phyloP scores from a whole-genome alignment of 2,888 invertebrate species.

The Hydraecia micacea region DNA sequence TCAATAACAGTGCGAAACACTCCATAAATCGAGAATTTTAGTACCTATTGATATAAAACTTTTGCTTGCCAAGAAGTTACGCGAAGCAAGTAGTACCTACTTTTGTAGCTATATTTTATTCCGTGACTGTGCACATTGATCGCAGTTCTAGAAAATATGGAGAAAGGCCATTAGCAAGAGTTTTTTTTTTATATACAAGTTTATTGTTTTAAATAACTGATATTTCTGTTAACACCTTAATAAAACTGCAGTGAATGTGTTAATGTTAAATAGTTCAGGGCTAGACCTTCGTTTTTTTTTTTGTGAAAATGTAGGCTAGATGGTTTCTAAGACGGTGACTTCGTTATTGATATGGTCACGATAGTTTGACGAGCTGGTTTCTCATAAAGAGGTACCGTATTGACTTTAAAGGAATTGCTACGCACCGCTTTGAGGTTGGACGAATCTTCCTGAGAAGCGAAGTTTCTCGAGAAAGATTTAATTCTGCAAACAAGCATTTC shows the following conservation, averaged over 20 bases:
- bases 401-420: neutral
- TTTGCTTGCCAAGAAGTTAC: neutral
- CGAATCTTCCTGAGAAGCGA: neutral
- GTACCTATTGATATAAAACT: slow-evolving; percentile 4
- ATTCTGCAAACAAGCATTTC: neutral
- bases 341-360: neutral
- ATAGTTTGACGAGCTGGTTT: neutral
- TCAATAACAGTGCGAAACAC: neutral
- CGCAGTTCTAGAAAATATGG: slow-evolving; percentile 26
- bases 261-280: slow-evolving; percentile 13
- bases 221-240: slow-evolving; percentile 24
- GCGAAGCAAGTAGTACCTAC: neutral
- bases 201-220: slow-evolving; percentile 6
- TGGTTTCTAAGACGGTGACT: neutral
- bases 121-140: slow-evolving; percentile 41
- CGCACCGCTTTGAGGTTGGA: neutral
- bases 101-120: slow-evolving; percentile 23
- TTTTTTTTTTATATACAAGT: neutral
- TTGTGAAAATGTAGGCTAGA: neutral
- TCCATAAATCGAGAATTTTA: neutral
- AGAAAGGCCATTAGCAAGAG: neutral
- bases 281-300: no score
- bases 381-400: neutral
- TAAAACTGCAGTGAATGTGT: neutral
- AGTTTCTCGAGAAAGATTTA: neutral